phyloP scores from a whole-genome alignment of 2,113 vertebrate species.

The Phylloscopus whistleri region DNA sequence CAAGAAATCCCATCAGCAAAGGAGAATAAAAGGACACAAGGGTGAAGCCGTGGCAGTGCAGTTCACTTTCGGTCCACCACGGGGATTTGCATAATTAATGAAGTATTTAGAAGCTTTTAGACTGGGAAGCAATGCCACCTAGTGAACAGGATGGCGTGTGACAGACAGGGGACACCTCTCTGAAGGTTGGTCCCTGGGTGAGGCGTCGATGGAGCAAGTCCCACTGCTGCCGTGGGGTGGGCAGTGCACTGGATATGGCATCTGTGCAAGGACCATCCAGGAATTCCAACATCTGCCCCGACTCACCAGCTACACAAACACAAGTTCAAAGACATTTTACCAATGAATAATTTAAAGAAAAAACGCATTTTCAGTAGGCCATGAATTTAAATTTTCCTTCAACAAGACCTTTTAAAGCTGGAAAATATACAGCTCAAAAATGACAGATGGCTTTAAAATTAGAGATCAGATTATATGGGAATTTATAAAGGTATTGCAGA shows the following conservation, averaged over 20 bases:
- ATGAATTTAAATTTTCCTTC: constrained; percentile 49
- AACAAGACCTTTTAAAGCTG: constrained; percentile 17
- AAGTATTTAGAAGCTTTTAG: not conserved
- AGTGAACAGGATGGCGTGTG: not conserved
- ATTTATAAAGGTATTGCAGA: constrained; percentile 47
- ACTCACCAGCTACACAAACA: constrained; percentile 22
- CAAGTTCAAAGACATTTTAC: constrained; percentile 48
- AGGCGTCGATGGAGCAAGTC: not conserved
- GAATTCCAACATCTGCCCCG: not conserved
- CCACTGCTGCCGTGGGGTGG: not conserved
- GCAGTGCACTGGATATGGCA: fast-evolving
- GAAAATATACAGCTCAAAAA: constrained; percentile 17
- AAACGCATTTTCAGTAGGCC: constrained; percentile 45
- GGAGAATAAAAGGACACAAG: not conserved
- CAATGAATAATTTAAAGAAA: constrained; percentile 56
- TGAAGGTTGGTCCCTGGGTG: not conserved
- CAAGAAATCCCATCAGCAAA: not conserved
- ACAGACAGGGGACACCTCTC: not conserved
- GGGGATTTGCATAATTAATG: constrained; percentile 21
- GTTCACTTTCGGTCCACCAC: not conserved
- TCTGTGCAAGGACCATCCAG: not conserved
- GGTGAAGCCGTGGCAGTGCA: not conserved
- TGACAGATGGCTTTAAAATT: constrained; percentile 56
- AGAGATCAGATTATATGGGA: constrained; percentile 39
- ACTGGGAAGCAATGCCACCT: constrained; percentile 56